Percentiles rank a stretch among this genome's conserved stretches.
These are phyloP conservation scores for Poeciliopsis infans DNA, from an alignment of 2,797 vertebrate species.

Conservation along the genomic window DNA sequence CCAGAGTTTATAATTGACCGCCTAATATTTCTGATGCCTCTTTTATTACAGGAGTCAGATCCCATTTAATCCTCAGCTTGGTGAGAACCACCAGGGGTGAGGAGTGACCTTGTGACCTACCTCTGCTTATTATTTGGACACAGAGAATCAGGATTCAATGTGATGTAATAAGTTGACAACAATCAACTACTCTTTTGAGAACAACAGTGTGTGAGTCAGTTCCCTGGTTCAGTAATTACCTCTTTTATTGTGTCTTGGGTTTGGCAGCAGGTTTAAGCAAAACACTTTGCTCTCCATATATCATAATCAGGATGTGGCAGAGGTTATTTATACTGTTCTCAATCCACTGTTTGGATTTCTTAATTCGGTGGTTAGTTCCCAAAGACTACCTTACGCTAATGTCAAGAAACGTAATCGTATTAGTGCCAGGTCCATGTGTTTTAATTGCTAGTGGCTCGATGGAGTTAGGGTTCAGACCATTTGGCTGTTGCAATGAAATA, in stretches of 20 bases:
- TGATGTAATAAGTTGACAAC: conserved; percentile 54
- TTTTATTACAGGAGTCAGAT: conserved; percentile 63
- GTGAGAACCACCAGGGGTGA: conserved; percentile 61
- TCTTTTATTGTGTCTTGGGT: conserved; percentile 50
- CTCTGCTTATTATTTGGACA: conserved; percentile 60
- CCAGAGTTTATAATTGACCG: conserved; percentile 49
- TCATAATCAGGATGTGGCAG: conserved; percentile 75
- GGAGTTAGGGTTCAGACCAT: conserved; percentile 19
- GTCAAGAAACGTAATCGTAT: conserved; percentile 44
- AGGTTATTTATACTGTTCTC: conserved; percentile 68
- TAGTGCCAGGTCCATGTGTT: conserved; percentile 35
- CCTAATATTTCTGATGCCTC: conserved; percentile 55
- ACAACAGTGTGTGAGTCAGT: conserved; percentile 51
- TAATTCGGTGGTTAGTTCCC: conserved; percentile 51
- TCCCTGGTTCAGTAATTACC: conserved; percentile 60
- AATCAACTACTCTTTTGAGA: conserved; percentile 50
- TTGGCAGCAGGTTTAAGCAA: conserved; percentile 59
- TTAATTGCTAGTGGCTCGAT: conserved; percentile 37
- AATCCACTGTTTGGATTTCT: conserved; percentile 55
- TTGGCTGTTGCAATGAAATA: conserved; percentile 47
- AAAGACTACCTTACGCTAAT: conserved; percentile 40
- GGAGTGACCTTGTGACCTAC: conserved; percentile 58
- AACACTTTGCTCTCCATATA: conserved; percentile 59
- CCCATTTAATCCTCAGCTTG: conserved; percentile 59
- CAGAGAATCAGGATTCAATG: conserved; percentile 54